These are phyloP conservation scores for Macquaria australasica DNA, from an alignment of 2,113 vertebrate genomes.

Conservation along the genomic window DNA sequence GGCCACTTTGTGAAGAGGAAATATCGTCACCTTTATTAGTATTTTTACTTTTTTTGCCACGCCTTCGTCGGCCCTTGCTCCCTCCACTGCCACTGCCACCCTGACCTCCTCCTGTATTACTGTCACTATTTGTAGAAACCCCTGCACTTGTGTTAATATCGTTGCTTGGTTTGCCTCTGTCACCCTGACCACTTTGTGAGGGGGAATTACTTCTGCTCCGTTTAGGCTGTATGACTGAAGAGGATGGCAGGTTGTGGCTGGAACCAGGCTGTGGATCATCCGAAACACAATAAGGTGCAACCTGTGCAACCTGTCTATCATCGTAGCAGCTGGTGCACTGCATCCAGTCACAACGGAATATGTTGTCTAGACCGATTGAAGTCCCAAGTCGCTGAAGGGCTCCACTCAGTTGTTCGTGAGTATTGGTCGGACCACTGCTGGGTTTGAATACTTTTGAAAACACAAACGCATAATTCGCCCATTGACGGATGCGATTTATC, in stretches of 20 bases:
- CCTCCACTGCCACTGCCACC: background rate
- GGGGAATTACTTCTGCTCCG: background rate
- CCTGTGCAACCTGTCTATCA: background rate
- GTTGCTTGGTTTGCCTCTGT: background rate
- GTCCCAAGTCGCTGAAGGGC: no score
- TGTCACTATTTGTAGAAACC: background rate
- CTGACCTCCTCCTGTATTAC: background rate
- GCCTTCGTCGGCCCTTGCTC: no score
- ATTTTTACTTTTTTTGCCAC: no score
- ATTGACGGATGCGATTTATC: no score
- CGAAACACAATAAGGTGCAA: background rate
- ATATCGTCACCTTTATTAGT: no score
- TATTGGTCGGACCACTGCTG: no score
- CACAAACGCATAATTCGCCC: no score
- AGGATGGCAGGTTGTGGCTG: no score
- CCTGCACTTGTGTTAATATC: background rate
- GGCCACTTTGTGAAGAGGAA: no score
- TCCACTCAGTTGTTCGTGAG: no score
- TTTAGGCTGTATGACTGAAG: background rate
- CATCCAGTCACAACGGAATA: background rate
- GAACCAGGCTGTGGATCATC: background rate
- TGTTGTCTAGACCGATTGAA: no score
- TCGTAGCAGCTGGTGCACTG: background rate
- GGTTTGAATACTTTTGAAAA: no score
- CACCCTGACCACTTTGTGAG: background rate